A percentile compares a stretch with the other conserved stretches of the same genome.
These are phyloP conservation scores for Amblyjoppa proteus DNA, from an alignment of 2,888 invertebrate genomes.

Conservation along the genomic window DNA sequence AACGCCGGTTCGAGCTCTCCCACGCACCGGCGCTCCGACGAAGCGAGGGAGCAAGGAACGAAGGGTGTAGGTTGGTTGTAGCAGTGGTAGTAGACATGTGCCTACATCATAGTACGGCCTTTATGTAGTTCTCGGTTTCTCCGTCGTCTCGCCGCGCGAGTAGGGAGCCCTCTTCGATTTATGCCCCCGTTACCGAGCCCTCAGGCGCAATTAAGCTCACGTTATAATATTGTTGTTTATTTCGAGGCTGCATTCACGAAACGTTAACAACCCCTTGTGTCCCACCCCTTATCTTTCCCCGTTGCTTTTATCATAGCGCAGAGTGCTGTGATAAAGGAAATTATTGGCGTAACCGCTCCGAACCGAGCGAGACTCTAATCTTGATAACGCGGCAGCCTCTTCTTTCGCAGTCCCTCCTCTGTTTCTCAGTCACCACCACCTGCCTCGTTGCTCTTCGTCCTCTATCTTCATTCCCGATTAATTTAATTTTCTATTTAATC, in stretches of 20 bases:
- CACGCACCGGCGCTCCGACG: slow-evolving; percentile 44
- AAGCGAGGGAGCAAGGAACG: slow-evolving; percentile 44
- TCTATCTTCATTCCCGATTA: not conserved
- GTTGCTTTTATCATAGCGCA: slow-evolving; percentile 41
- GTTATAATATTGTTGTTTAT: slow-evolving; percentile 85
- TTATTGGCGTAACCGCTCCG: slow-evolving; percentile 28
- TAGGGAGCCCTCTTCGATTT: slow-evolving; percentile 78
- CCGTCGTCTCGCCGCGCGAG: slow-evolving; percentile 60
- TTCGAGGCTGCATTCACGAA: slow-evolving; percentile 80
- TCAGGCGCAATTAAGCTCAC: slow-evolving; percentile 84
- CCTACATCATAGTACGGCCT: slow-evolving; percentile 28
- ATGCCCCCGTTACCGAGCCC: slow-evolving; percentile 82
- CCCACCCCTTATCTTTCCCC: slow-evolving; percentile 49
- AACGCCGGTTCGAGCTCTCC: slow-evolving; percentile 30
- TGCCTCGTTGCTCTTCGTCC: not conserved
- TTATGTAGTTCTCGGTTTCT: slow-evolving; percentile 54
- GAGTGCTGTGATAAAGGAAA: not conserved
- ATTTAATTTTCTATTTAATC: not conserved
- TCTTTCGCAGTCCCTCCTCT: slow-evolving; percentile 29
- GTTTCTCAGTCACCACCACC: not conserved
- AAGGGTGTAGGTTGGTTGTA: slow-evolving; percentile 44
- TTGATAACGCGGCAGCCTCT: slow-evolving; percentile 74
- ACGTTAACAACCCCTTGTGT: slow-evolving; percentile 78
- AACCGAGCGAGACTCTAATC: slow-evolving; percentile 72
- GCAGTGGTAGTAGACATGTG: slow-evolving; percentile 49